Evolutionary conservation across 2,113 vertebrate genomes (phyloP).

Genomic region (Gymnobelideus leadbeateri): DNA sequence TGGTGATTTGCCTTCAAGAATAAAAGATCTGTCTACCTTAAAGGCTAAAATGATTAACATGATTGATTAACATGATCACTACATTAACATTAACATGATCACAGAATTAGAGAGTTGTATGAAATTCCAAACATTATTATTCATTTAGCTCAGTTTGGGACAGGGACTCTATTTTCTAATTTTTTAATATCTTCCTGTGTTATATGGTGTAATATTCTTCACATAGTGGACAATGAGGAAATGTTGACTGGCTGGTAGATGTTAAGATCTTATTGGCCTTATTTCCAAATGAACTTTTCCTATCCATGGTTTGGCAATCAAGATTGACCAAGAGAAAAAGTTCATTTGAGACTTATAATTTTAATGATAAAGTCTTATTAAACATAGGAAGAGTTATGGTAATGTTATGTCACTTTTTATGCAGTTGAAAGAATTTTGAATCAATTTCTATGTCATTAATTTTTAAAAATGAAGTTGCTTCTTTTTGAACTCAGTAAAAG

Average conservation of each 20-base stretch:
- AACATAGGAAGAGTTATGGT: not conserved
- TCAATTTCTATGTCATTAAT: not conserved
- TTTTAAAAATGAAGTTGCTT: not conserved
- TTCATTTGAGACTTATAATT: not conserved
- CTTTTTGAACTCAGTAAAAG: slow-evolving; percentile 5
- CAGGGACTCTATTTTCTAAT: not conserved
- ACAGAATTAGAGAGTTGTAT: not conserved
- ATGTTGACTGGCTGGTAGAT: not conserved
- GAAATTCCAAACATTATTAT: slow-evolving; percentile 12
- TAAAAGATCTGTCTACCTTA: not conserved
- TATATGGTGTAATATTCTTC: not conserved
- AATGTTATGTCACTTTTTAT: not conserved
- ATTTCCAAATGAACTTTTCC: not conserved
- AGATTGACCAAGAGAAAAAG: slow-evolving; percentile 7
- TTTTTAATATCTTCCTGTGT: not conserved
- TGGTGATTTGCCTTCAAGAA: slow-evolving; percentile 24
- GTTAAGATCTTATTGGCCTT: not conserved
- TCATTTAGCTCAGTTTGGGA: not conserved
- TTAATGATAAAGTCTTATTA: slow-evolving; percentile 15
- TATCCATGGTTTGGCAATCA: slow-evolving; percentile 8
- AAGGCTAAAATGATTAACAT: slow-evolving; percentile 4
- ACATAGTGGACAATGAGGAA: slow-evolving; percentile 3
- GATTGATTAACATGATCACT: not conserved
- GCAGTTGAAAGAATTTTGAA: not conserved
- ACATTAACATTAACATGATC: not conserved